Percentiles rank a stretch among this genome's conserved stretches.
These are phyloP conservation scores for Trichonephila clavipes DNA, from an alignment of 1,140 invertebrate genomes.

Conservation along the genomic window DNA sequence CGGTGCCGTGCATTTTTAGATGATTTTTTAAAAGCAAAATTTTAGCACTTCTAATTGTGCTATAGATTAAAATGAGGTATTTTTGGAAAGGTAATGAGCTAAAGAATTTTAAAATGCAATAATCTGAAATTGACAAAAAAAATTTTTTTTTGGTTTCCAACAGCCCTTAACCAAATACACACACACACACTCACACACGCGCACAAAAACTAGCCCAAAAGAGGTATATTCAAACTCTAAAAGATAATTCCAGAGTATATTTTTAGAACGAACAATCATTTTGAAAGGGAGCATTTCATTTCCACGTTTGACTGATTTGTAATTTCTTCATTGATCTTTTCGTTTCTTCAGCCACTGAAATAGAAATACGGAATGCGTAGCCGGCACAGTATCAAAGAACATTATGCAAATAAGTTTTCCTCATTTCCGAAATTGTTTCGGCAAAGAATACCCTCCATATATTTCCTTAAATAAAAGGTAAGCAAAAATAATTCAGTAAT, in stretches of 20 bases:
- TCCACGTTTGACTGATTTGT: background rate
- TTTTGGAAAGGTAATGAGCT: too few relatives aligned
- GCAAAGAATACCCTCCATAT: background rate
- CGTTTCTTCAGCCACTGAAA: background rate
- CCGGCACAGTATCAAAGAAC: background rate
- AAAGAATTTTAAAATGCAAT: too few relatives aligned
- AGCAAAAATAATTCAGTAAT: conserved; percentile 11
- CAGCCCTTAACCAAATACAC: too few relatives aligned
- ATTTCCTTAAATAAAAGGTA: conserved; percentile 22
- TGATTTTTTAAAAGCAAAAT: too few relatives aligned
- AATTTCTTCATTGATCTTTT: background rate
- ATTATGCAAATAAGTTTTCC: conserved; percentile 25
- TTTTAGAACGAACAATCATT: background rate
- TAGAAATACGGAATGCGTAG: background rate
- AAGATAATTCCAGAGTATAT: background rate
- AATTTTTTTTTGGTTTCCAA: too few relatives aligned
- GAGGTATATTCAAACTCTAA: too few relatives aligned
- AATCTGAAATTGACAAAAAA: too few relatives aligned
- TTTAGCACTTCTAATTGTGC: too few relatives aligned
- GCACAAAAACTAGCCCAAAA: too few relatives aligned
- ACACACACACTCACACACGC: too few relatives aligned
- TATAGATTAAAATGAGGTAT: too few relatives aligned
- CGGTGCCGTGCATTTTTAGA: too few relatives aligned
- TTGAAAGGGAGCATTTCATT: background rate
- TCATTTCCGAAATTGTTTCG: conserved; percentile 28